Percentiles rank a stretch among this genome's conserved stretches.
phyloP scores from a whole-genome alignment of 2,888 invertebrate genomes.

The Blomia tropicalis region DNA sequence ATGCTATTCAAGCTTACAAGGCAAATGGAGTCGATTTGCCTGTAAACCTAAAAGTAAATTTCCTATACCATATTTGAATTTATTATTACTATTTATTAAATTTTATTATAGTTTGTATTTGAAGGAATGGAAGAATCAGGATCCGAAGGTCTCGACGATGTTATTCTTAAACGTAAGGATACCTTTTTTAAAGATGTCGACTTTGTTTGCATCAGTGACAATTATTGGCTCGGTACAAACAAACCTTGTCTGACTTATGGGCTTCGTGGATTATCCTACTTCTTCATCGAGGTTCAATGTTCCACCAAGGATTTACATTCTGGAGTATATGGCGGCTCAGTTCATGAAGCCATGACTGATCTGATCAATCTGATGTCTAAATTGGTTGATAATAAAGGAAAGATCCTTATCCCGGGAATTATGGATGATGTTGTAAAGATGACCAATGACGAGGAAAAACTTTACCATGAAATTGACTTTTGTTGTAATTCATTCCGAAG shows the following conservation, averaged over 20 bases:
- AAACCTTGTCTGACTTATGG: slow-evolving; percentile 96
- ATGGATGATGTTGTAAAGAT: slow-evolving; percentile 62
- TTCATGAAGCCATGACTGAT: slow-evolving; percentile 81
- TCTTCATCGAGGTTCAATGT: slow-evolving; percentile 68
- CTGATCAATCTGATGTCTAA: slow-evolving; percentile 66
- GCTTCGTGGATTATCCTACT: slow-evolving; percentile 74
- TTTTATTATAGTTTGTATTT: slow-evolving; percentile 54
- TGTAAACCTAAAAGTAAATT: slow-evolving; percentile 45
- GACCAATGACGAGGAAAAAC: slow-evolving; percentile 49
- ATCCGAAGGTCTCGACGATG: slow-evolving; percentile 79
- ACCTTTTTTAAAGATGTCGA: slow-evolving; percentile 65
- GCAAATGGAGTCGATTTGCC: slow-evolving; percentile 49
- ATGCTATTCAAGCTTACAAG: slow-evolving; percentile 76
- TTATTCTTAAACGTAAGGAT: slow-evolving; percentile 53
- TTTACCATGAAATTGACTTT: slow-evolving; percentile 65
- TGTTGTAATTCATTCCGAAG: slow-evolving; percentile 48
- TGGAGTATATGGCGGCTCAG: slow-evolving; percentile 83
- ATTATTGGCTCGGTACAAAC: slow-evolving; percentile 90
- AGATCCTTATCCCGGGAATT: slow-evolving; percentile 63
- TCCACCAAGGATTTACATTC: slow-evolving; percentile 84
- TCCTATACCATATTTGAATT: neutral
- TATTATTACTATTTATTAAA: no score
- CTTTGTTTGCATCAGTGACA: slow-evolving; percentile 93
- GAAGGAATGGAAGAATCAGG: slow-evolving; percentile 99
- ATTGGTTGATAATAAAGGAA: slow-evolving; percentile 68